These are phyloP conservation scores for Leptinotarsa rubiginosa DNA, from an alignment of 2,888 invertebrate genomes.

Conservation along the genomic window DNA sequence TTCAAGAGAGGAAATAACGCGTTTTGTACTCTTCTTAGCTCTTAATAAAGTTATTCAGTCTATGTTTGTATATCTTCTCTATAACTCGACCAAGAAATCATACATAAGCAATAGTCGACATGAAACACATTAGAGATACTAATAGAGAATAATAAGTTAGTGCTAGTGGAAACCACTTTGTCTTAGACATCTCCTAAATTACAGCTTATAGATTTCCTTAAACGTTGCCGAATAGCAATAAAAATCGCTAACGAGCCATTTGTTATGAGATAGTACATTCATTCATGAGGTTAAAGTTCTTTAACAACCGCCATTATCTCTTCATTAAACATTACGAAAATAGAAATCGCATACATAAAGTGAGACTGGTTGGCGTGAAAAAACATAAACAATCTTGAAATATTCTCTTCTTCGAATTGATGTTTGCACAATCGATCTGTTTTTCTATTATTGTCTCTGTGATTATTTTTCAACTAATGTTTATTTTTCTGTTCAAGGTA, in stretches of 20 bases:
- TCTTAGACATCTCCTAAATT: constrained; percentile 22
- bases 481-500: constrained; percentile 7
- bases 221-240: constrained; percentile 26
- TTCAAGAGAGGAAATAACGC: too few relatives aligned
- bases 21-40: too few relatives aligned
- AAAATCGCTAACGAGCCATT: constrained; percentile 17
- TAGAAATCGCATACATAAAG: constrained; percentile 34
- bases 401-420: constrained; percentile 9
- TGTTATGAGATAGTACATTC: constrained; percentile 32
- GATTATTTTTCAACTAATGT: constrained; percentile 6
- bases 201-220: constrained; percentile 25
- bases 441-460: neutral
- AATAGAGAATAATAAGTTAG: neutral
- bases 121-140: neutral
- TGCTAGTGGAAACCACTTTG: constrained; percentile 7
- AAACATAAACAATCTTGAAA: constrained; percentile 23
- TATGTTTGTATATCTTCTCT: too few relatives aligned
- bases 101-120: neutral
- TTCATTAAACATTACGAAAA: constrained; percentile 35
- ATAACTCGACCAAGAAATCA: neutral
- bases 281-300: constrained; percentile 40
- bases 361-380: constrained; percentile 24
- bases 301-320: constrained; percentile 29
- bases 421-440: constrained; percentile 2
- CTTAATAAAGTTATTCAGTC: too few relatives aligned